Conservation (phyloP, 1,140 invertebrate genomes). For the Drosophila ogumai region DNA sequence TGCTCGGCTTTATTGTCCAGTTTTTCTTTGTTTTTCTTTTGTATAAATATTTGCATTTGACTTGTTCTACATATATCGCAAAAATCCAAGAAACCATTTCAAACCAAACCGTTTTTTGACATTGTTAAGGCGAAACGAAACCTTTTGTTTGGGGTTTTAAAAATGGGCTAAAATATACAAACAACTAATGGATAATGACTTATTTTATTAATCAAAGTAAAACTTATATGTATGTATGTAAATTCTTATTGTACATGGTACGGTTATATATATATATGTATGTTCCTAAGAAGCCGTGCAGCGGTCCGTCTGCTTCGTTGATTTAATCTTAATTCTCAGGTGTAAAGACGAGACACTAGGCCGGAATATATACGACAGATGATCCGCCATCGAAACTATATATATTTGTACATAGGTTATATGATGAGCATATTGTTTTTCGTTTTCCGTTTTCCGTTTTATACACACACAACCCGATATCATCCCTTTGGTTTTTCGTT, state of each 20-base stretch:
- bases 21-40: not conserved
- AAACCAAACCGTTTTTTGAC: not conserved
- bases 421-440: not conserved
- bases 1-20: not conserved
- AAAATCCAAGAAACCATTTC: not conserved
- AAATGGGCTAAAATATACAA: conserved; percentile 11
- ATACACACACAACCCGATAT: conserved; percentile 8
- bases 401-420: conserved; percentile 20
- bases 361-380: conserved; percentile 14
- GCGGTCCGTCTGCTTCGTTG: conserved; percentile 20
- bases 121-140: conserved; percentile 8
- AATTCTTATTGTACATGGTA: conserved; percentile 22
- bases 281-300: conserved; percentile 22
- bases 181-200: conserved; percentile 10
- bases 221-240: conserved; percentile 23
- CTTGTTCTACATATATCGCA: not conserved
- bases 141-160: conserved; percentile 7
- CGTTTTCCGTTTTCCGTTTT: not conserved
- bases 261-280: conserved; percentile 23
- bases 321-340: conserved; percentile 21
- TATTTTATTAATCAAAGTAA: conserved; percentile 23
- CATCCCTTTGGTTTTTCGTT: not conserved
- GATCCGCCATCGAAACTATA: conserved; percentile 16
- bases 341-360: conserved; percentile 16
- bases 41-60: conserved; percentile 8